Evolutionary conservation across 1,140 invertebrate genomes (phyloP).

Genomic region (Nasonia giraulti): DNA sequence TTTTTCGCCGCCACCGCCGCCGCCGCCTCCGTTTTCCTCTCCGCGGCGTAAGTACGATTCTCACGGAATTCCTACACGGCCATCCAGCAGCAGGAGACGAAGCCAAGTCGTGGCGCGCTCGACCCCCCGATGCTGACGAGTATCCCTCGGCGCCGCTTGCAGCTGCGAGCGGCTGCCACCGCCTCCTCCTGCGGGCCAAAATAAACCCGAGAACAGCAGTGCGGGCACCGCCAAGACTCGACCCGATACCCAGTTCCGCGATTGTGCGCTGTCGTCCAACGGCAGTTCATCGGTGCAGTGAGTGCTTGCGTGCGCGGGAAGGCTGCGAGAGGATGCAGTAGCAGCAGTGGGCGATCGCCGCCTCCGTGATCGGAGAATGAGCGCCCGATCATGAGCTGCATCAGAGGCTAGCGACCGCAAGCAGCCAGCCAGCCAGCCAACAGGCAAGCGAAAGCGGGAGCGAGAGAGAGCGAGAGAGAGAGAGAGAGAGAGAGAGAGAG

Average conservation of each 20-base stretch:
- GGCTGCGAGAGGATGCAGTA: too few species aligned
- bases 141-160: not conserved
- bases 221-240: not conserved
- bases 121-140: not conserved
- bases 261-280: not conserved
- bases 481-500: not conserved
- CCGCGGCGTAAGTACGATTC: too few species aligned
- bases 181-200: not conserved
- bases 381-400: not conserved
- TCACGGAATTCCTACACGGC: too few species aligned
- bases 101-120: too few species aligned
- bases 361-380: not conserved
- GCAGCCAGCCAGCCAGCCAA: not conserved
- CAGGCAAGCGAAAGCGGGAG: not conserved
- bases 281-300: too few species aligned
- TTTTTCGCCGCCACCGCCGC: too few species aligned
- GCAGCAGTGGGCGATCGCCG: not conserved
- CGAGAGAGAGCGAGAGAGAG: not conserved
- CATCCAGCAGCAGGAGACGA: too few species aligned
- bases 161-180: not conserved
- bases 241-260: too few species aligned
- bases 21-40: too few species aligned
- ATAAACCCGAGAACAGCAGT: not conserved
- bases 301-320: not conserved
- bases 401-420: not conserved